Evolutionary conservation across 2,888 invertebrate genomes (phyloP).

Genomic region (Poecilobothrus nobilitatus): DNA sequence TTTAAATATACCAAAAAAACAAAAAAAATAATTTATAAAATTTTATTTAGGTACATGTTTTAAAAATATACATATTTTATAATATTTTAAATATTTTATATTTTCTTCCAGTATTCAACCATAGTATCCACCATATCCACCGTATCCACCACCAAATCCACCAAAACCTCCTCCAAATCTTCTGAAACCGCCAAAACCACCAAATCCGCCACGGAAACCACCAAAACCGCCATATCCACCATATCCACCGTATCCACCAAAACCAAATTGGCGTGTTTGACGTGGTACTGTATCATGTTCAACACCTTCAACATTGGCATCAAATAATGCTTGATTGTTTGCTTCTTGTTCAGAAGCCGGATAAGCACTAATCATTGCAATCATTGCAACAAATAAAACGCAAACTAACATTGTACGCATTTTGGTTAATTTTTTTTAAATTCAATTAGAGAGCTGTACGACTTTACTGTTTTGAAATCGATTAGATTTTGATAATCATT

Average conservation of each 20-base stretch:
- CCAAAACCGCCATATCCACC: conserved; percentile 14
- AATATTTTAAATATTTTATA: too few species aligned
- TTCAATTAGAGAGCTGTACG: background rate
- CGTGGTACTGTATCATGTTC: conserved; percentile 13
- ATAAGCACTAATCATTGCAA: conserved; percentile 12
- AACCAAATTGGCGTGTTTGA: conserved; percentile 15
- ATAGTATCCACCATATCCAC: conserved; percentile 2
- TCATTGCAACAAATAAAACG: background rate
- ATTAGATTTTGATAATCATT: too few species aligned
- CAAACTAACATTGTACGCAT: conserved; percentile 10
- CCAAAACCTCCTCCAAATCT: conserved; percentile 14
- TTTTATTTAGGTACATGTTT: too few species aligned
- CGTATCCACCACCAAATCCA: conserved; percentile 18
- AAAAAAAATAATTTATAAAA: too few species aligned
- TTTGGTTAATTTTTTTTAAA: background rate
- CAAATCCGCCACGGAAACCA: conserved; percentile 22
- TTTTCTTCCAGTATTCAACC: too few species aligned
- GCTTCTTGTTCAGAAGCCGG: conserved; percentile 7
- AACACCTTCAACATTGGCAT: conserved; percentile 10
- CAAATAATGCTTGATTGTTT: conserved; percentile 10
- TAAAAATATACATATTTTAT: too few species aligned
- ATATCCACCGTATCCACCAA: background rate
- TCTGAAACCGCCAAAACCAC: conserved; percentile 19
- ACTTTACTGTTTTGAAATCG: too few species aligned
- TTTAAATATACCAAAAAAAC: too few species aligned